Base-by-base conservation (phyloP, 2,113 vertebrate genomes). In the Leucosticte australis region DNA sequence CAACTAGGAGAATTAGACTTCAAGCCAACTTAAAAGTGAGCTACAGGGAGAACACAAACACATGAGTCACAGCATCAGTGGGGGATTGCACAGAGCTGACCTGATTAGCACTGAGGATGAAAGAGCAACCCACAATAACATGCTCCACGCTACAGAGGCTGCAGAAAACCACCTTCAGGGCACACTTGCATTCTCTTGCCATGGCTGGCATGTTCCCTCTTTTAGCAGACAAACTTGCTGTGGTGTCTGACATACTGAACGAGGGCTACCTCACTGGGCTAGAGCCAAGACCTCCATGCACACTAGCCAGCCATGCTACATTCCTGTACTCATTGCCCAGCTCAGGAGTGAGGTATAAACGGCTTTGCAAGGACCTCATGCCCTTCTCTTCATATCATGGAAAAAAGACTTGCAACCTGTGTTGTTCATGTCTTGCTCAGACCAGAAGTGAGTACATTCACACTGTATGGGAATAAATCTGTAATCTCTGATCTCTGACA, bases 61-160 rank as follows among this genome's bases (percentile, higher is more conserved):
- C 9, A 4, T 27, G 35, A 92, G 52, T 80, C 90, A 76, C 46
- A 55, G 47, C 15, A 27, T 69, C 89, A 88, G 50, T 37, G 17
- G 55, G 33, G 42, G 27, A 67, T 26, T 77, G 82, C 23, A 50
- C 55, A 31, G 55, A 50, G 11, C 68, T 92, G 75, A 86, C 75
- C 79, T 88, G 70, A 68, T 85, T 69, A 94, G 49, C 0, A 0
- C 30, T 16, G 49, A 10, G 3, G 59, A 82, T 60, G 37, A 82
- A 82, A 87, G 16, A 73, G 28, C 63, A 83, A 62, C 82, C 82
- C 3, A 0, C 62, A 65, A 9, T 8, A 80, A 63, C 35, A 14
- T 0, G 0, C 18, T 77, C 42, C 68, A 11, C 0, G 0, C 30
- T 64, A 44, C 18, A 73, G 87, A 50, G 11, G 39, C 64, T 69